These are phyloP conservation scores for Cryptus armator DNA, from an alignment of 2,888 invertebrate species.

Conservation along the genomic window DNA sequence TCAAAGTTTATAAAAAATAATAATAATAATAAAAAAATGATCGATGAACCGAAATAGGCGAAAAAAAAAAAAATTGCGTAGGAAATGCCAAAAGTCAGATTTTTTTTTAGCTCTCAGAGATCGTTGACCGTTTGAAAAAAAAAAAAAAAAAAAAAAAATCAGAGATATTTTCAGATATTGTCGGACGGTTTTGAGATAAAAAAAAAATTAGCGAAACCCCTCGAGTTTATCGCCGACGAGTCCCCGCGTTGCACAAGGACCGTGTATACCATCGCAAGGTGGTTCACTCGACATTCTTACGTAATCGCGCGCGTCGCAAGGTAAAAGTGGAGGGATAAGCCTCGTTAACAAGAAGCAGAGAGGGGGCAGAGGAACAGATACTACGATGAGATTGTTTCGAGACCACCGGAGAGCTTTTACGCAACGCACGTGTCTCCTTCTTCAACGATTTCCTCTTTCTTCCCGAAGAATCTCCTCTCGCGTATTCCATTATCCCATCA, in stretches of 20 bases:
- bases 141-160: background rate
- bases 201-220: background rate
- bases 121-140: too few relatives aligned
- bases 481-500: background rate
- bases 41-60: background rate
- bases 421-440: conserved; percentile 53
- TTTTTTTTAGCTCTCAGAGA: too few relatives aligned
- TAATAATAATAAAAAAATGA: background rate
- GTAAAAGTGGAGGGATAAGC: conserved; percentile 67
- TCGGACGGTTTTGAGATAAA: conserved; percentile 2
- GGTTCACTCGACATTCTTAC: conserved; percentile 40
- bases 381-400: conserved; percentile 69
- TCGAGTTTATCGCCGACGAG: background rate
- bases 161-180: background rate
- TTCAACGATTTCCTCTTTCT: conserved; percentile 24
- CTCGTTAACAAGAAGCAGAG: conserved; percentile 65
- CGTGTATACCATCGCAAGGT: conserved; percentile 9
- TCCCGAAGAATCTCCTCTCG: background rate
- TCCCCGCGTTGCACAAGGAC: background rate
- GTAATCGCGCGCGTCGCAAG: conserved; percentile 69
- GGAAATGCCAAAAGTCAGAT: background rate
- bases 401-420: conserved; percentile 72
- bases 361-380: conserved; percentile 45
- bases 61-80: background rate
- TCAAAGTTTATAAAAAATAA: background rate